Conservation (phyloP, 2,888 invertebrate genomes). For the Drosophila cracens region DNA sequence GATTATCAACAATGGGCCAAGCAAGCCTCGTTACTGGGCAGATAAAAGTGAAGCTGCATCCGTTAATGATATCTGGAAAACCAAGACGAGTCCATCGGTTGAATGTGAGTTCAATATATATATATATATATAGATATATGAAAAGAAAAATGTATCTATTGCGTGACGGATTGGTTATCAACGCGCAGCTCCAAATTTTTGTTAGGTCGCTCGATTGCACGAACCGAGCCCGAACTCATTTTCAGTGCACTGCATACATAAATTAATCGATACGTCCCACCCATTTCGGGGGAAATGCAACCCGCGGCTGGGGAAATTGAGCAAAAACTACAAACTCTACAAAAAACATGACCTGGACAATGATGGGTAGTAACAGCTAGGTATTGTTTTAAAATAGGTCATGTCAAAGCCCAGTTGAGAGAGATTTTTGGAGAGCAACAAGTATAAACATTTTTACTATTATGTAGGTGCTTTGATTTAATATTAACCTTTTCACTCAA, state of each 20-base stretch:
- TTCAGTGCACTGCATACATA: conserved; percentile 2
- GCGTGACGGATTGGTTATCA: conserved; percentile 9
- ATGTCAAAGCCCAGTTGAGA: neutral
- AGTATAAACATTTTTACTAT: neutral
- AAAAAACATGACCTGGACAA: conserved; percentile 6
- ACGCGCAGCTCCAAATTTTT: conserved; percentile 11
- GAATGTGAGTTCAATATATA: conserved; percentile 35
- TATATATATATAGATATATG: neutral
- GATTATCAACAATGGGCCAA: conserved; percentile 68
- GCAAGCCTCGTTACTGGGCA: conserved; percentile 61
- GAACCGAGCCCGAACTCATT: conserved; percentile 7
- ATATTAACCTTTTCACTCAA: conserved; percentile 35
- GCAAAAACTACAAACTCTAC: neutral
- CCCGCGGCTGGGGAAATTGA: conserved; percentile 2
- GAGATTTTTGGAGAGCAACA: neutral
- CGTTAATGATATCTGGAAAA: neutral
- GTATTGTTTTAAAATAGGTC: conserved; percentile 8
- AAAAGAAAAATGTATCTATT: conserved; percentile 6
- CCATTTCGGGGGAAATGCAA: conserved; percentile 1
- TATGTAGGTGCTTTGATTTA: conserved; percentile 3
- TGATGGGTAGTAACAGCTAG: neutral
- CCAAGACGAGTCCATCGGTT: conserved; percentile 8
- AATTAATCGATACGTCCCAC: conserved; percentile 8
- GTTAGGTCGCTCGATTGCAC: conserved; percentile 2
- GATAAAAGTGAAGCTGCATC: conserved; percentile 9